Percentiles rank a stretch among this genome's conserved stretches.
Conservation (phyloP, 2,888 invertebrate genomes). For the Lissonota sp. region DNA sequence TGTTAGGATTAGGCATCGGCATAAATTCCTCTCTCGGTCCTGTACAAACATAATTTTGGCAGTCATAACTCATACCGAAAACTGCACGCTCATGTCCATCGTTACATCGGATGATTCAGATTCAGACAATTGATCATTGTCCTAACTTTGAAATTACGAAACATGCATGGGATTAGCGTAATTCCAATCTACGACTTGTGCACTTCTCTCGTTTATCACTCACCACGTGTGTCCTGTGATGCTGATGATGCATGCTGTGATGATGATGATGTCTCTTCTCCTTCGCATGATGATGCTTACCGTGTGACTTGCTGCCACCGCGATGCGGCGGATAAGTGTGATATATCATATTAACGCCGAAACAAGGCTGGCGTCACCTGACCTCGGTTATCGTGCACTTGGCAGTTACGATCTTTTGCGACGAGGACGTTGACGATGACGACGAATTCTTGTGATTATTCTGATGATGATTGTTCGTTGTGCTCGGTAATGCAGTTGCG, state of each 20-base stretch:
- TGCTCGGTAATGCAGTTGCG: conserved; percentile 67
- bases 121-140: too few species aligned
- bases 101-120: too few species aligned
- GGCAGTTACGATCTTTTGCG: conserved; percentile 60
- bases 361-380: conserved; percentile 83
- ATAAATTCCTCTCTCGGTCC: too few species aligned
- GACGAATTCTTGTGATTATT: conserved; percentile 62
- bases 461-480: conserved; percentile 60
- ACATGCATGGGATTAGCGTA: too few species aligned
- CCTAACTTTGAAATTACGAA: too few species aligned
- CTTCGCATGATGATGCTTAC: conserved; percentile 80
- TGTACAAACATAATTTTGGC: too few species aligned
- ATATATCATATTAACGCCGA: conserved; percentile 80
- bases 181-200: too few species aligned
- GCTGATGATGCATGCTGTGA: conserved; percentile 80
- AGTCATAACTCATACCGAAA: too few species aligned
- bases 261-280: conserved; percentile 81
- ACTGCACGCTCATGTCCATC: too few species aligned
- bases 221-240: conserved; percentile 81
- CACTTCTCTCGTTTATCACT: conserved; percentile 68
- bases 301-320: conserved; percentile 79
- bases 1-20: background rate
- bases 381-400: conserved; percentile 69
- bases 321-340: conserved; percentile 83
- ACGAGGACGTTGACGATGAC: conserved; percentile 56